These are phyloP conservation scores for Halcyon badia DNA, from an alignment of 2,797 vertebrate genomes.

Conservation along the genomic window DNA sequence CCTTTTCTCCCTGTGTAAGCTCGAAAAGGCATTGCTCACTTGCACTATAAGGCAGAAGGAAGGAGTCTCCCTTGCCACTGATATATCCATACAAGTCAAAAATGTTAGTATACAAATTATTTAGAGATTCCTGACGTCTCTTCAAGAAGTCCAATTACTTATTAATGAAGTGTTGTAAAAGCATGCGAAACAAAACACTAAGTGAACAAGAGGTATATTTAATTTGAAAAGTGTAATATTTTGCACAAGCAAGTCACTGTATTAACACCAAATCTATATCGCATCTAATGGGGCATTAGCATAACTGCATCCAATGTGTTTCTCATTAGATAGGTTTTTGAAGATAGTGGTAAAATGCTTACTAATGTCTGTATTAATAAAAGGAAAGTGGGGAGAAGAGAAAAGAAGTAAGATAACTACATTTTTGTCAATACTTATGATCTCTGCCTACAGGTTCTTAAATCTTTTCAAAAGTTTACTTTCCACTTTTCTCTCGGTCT, in stretches of 20 bases:
- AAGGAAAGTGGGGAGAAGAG: not conserved
- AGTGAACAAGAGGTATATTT: not conserved
- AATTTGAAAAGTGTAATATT: not conserved
- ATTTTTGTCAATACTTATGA: constrained; percentile 8
- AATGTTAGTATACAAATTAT: not conserved
- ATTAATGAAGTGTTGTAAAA: not conserved
- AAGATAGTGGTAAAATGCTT: not conserved
- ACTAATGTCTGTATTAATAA: not conserved
- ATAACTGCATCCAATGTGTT: not conserved
- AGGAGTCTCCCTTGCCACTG: not conserved
- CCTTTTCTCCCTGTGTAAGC: not conserved
- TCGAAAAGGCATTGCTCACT: not conserved
- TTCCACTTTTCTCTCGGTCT: not conserved
- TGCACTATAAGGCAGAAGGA: not conserved
- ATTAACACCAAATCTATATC: not conserved
- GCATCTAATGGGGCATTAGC: not conserved
- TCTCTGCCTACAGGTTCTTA: not conserved
- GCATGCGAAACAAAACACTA: not conserved
- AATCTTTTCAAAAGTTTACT: constrained; percentile 5
- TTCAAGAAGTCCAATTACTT: not conserved
- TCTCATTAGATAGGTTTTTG: not conserved
- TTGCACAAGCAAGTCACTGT: not conserved
- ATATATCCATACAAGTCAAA: not conserved
- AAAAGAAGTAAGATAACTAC: not conserved
- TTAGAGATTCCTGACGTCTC: not conserved